These are phyloP conservation scores for Liodrosophila aerea DNA, from an alignment of 2,888 invertebrate genomes.

Conservation along the genomic window DNA sequence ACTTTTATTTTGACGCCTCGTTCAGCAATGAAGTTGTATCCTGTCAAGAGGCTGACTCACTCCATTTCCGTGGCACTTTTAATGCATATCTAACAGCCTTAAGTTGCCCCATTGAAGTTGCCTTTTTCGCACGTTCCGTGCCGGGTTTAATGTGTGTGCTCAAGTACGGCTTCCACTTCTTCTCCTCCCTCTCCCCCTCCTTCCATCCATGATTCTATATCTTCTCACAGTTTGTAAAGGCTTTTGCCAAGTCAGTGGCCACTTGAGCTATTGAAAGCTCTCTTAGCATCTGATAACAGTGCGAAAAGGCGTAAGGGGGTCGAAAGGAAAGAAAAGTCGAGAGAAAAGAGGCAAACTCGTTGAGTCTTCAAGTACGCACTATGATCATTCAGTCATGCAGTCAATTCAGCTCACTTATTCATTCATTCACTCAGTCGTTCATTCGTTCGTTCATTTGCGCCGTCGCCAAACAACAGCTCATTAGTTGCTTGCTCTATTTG, in stretches of 20 bases:
- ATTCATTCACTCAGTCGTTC: no score
- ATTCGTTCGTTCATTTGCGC: slow-evolving; percentile 14
- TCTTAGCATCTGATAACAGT: slow-evolving; percentile 41
- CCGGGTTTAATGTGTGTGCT: slow-evolving; percentile 56
- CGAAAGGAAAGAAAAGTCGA: not conserved
- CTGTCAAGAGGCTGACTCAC: slow-evolving; percentile 55
- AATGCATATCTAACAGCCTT: slow-evolving; percentile 71
- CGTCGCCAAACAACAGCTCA: slow-evolving; percentile 53
- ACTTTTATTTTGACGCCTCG: slow-evolving; percentile 43
- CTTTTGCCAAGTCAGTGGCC: slow-evolving; percentile 30
- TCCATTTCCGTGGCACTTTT: slow-evolving; percentile 56
- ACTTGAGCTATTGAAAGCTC: slow-evolving; percentile 46
- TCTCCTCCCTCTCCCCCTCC: not conserved
- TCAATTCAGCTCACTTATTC: slow-evolving; percentile 30
- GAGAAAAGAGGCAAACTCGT: slow-evolving; percentile 17
- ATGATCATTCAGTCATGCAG: slow-evolving; percentile 23
- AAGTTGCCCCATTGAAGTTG: slow-evolving; percentile 58
- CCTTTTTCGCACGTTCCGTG: slow-evolving; percentile 56
- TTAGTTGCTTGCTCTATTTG: slow-evolving; percentile 59
- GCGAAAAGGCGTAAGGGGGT: not conserved
- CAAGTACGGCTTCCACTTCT: slow-evolving; percentile 30
- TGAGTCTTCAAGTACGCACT: slow-evolving; percentile 38
- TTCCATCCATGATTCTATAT: not conserved
- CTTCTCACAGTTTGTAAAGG: slow-evolving; percentile 18
- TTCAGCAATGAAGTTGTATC: slow-evolving; percentile 70